Evolutionary conservation across 37 sponge, comb jelly and placozoan genomes (phyloP), one percentile per base, ranked within the genome.

Genomic region (Amphimedon queenslandica): DNA sequence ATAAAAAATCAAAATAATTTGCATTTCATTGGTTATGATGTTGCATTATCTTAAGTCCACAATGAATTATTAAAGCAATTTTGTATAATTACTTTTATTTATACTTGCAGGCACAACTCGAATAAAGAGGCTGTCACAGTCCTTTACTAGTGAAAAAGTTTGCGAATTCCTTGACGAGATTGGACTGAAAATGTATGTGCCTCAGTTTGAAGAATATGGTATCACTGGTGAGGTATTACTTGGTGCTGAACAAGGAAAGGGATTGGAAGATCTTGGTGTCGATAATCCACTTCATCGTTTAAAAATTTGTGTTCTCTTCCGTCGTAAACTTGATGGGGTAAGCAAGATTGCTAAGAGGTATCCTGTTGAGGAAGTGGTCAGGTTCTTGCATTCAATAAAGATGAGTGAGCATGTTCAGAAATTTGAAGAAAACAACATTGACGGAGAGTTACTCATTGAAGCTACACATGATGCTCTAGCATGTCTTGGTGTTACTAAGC

Each of bases 371-470:
- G 83, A 88, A 8, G 58, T 88, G 40, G 57, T 79, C 0, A 18
- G 56, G 18, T 88, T 82, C 74, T 80, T 88, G 0, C 56, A 78
- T 47, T 42, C 38, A 23, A 58, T 61, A 25, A 58, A 69, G 29
- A 47, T 83, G 42, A 79, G 71, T 5, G 60, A 75, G 69, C 75
- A 75, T 36, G 64, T 60, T 29, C 47, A 58, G 4, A 61, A 23
- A 0, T 79, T 78, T 57, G 42, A 55, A 47, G 66, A 78, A 36
- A 36, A 66, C 24, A 71, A 74, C 0, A 79, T 83, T 47, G 76
- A 83, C 75, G 90, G 90, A 36, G 67, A 64, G 60, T 40, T 77
- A 18, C 83, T 87, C 21, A 28, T 81, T 10, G 69, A 63, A 25
- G 68, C 77, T 32, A 30, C 33, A 36, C 78, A 87, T 1, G 64